Conservation (phyloP, 2,113 vertebrate species). For the Anoplopoma fimbria region DNA sequence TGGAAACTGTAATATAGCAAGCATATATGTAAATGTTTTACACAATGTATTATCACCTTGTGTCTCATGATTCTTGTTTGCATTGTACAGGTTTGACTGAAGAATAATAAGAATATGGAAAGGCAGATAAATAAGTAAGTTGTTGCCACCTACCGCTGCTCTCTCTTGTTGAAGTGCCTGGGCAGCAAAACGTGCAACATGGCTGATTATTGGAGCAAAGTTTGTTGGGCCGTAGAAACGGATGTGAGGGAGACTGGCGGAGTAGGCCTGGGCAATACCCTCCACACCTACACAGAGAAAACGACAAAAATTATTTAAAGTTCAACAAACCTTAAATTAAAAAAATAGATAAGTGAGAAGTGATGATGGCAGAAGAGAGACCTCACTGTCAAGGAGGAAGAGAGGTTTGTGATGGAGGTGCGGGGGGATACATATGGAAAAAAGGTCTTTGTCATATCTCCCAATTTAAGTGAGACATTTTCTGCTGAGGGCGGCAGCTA, state of each 20-base stretch:
- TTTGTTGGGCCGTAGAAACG: conserved; percentile 99
- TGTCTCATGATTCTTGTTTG: neutral
- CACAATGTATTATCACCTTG: neutral
- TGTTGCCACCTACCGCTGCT: conserved; percentile 87
- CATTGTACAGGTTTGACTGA: neutral
- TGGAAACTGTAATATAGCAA: neutral
- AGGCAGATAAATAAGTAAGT: neutral
- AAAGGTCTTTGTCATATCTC: neutral
- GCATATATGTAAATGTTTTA: neutral
- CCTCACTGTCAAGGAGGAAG: too few relatives aligned
- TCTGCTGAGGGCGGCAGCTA: neutral
- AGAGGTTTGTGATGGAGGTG: neutral
- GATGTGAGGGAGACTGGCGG: conserved; percentile 93
- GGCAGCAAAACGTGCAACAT: conserved; percentile 94
- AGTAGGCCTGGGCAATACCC: conserved; percentile 95
- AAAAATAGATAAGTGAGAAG: neutral
- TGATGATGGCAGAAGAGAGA: neutral
- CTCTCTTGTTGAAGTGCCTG: conserved; percentile 94
- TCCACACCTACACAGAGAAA: conserved; percentile 88
- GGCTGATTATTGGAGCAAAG: conserved; percentile 96
- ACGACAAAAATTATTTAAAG: neutral
- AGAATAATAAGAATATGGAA: conserved; percentile 3
- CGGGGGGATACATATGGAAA: neutral
- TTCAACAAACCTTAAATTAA: neutral
- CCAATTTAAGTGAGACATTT: neutral